Conservation (phyloP, 37 sponge, comb jelly and placozoan genomes). For the Haliclona indistincta region DNA sequence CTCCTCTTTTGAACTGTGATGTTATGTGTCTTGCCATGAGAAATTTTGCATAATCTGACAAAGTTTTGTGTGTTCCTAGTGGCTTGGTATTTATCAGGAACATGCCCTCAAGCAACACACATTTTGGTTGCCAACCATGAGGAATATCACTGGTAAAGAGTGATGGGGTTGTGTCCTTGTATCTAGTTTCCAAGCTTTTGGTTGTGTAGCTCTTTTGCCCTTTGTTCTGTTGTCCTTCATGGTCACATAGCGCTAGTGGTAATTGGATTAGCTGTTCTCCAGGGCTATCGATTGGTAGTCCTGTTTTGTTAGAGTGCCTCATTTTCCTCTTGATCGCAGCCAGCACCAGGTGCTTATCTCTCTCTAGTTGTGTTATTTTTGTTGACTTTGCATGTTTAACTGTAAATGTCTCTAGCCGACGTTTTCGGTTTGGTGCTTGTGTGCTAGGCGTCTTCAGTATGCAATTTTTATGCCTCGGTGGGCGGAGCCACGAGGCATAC, state of each 20-base stretch:
- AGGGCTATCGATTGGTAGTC: background rate
- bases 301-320: slow-evolving; percentile 6
- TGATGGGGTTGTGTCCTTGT: background rate
- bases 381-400: background rate
- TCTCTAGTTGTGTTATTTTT: slow-evolving; percentile 10
- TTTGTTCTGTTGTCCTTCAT: slow-evolving; percentile 17
- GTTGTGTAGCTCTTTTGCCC: background rate
- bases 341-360: slow-evolving; percentile 7
- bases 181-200: background rate
- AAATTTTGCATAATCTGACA: slow-evolving; percentile 27
- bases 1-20: slow-evolving; percentile 14
- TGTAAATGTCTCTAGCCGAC: background rate
- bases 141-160: background rate
- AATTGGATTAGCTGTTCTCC: background rate
- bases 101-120: slow-evolving; percentile 32
- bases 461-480: no score
- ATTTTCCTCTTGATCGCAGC: slow-evolving; percentile 3
- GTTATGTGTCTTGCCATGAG: background rate
- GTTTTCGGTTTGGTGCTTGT: background rate
- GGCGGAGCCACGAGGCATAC: no score
- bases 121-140: slow-evolving; percentile 7
- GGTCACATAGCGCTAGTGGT: slow-evolving; percentile 16
- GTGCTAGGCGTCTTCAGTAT: slow-evolving; percentile 24
- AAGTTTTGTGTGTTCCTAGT: background rate
- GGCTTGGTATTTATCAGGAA: slow-evolving; percentile 44